Evolutionary conservation across 2,113 vertebrate species (phyloP).

Genomic region (Hystrix cristata): DNA sequence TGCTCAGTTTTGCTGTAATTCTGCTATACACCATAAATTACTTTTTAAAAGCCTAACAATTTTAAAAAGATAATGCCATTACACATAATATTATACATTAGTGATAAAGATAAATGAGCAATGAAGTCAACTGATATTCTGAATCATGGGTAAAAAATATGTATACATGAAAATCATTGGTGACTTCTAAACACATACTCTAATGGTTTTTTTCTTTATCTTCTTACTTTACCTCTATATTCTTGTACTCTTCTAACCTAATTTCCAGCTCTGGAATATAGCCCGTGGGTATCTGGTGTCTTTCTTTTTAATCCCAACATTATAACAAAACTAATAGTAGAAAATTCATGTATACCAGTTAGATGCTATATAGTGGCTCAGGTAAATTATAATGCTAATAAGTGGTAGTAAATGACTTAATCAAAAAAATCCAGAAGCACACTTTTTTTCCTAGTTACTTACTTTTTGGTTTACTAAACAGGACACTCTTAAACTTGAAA

Average conservation of each 20-base stretch:
- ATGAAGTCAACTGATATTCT: background rate
- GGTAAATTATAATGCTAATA: background rate
- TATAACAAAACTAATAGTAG: conserved; percentile 25
- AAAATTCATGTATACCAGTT: background rate
- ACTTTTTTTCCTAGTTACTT: background rate
- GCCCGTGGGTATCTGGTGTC: background rate
- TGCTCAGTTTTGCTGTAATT: background rate
- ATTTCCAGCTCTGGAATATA: background rate
- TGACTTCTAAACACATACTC: background rate
- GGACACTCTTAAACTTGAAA: background rate
- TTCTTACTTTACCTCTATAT: background rate
- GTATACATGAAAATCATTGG: background rate
- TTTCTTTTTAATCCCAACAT: background rate
- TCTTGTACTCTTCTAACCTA: background rate
- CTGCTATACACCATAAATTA: background rate
- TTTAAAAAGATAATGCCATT: background rate
- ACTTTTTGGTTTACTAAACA: background rate
- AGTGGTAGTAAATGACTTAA: background rate
- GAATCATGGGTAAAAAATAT: background rate
- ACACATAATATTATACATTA: background rate
- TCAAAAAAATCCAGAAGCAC: background rate
- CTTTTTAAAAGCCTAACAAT: background rate
- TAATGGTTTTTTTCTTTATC: background rate
- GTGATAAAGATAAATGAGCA: background rate
- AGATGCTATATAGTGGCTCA: background rate